A percentile compares a stretch with the other conserved stretches of the same genome.
Conservation (phyloP, 2,113 vertebrate genomes). For the Clupea harengus region DNA sequence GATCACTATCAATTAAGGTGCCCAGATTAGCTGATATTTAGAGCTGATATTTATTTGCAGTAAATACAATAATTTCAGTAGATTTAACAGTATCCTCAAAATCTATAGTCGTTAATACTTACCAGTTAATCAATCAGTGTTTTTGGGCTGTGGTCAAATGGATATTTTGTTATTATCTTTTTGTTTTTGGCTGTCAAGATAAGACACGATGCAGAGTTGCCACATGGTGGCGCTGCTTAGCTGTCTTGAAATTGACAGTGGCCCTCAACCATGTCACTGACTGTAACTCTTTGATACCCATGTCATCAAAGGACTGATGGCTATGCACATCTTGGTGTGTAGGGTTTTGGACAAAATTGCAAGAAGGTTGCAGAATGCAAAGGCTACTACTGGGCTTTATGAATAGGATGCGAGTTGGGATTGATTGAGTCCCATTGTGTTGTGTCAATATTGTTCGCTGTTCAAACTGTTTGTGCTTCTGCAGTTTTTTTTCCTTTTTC, state of each 20-base stretch:
- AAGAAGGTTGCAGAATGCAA: neutral
- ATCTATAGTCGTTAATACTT: neutral
- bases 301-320: neutral
- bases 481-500: no score
- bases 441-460: neutral
- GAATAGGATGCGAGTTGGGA: no score
- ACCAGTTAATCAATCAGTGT: neutral
- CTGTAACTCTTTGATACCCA: neutral
- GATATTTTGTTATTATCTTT: neutral
- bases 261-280: neutral
- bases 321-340: neutral
- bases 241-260: neutral
- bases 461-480: no score
- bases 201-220: neutral
- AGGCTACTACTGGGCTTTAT: neutral
- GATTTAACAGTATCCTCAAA: neutral
- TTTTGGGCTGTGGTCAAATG: neutral
- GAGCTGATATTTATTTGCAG: neutral
- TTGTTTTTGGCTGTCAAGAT: neutral
- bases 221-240: constrained; percentile 41
- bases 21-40: no score
- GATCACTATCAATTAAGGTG: neutral
- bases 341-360: neutral
- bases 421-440: no score
- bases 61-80: neutral